Evolutionary conservation across 1,140 invertebrate species (phyloP), one percentile per base, ranked within the genome.

Genomic region (Cepaea nemoralis): DNA sequence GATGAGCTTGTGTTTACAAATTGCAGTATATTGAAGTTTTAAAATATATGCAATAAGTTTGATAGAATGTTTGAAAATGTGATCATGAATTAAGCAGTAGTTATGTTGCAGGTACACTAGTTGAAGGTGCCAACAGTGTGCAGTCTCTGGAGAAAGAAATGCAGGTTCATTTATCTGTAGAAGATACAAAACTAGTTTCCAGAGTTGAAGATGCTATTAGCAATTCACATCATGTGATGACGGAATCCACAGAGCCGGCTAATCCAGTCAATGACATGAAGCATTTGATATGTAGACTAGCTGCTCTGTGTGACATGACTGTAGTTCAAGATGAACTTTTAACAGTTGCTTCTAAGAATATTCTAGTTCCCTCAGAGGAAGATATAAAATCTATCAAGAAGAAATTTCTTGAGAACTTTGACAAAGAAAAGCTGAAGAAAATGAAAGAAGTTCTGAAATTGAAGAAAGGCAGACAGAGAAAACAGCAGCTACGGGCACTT

Each of bases 401-500:
- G 37, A 50, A 73, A 39, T 73, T 80, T 55, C 69, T 71, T 0
- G 42, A 80, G 31, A 73, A 19, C 40, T 37, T 80, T 48, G 69
- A 80, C 45, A 80, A 80, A 35, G 78, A 80, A 12, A 71, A 59
- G 73, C 16, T 80, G 40, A 71, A 73, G 40, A 80, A 80, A 73
- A 71, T 80, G 16, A 80, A 73, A 73, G 69, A 80, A 73, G 45
- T 80, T 35, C 35, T 80, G 12, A 80, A 80, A 73, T 73, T 73
- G 69, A 80, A 80, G 48, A 80, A 80, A 55, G 59, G 78, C 42
- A 80, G 67, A 55, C 78, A 59, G n/a, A 80, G 35, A 45, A 80
- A 80, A 31, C 66, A 71, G 45, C 10, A 33, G 24, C n/a, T 80
- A n/a, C 70, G 35, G 37, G 31, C 78, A 16, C 69, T 80, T 31